phyloP scores from a whole-genome alignment of 2,113 vertebrate species.

The Chloroceryle aenea region DNA sequence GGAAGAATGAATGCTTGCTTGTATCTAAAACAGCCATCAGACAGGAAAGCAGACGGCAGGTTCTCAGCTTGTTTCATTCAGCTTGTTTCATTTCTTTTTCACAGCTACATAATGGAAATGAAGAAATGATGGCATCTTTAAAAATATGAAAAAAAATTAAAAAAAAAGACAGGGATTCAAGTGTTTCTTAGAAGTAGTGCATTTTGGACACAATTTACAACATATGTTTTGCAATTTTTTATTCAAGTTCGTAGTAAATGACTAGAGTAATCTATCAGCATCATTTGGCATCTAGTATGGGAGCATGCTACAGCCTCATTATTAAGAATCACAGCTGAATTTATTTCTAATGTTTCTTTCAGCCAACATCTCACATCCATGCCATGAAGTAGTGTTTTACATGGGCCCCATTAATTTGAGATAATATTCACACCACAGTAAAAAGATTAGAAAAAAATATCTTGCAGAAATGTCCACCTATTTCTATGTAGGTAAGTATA shows the following conservation, averaged over 20 bases:
- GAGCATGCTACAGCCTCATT: neutral
- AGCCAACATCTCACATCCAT: neutral
- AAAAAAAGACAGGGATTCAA: neutral
- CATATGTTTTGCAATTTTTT: neutral
- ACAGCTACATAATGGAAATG: neutral
- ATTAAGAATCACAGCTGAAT: neutral
- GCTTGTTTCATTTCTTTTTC: conserved; percentile 21
- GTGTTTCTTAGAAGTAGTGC: conserved; percentile 19
- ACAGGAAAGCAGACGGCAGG: neutral
- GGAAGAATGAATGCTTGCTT: conserved; percentile 17
- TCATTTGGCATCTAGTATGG: neutral
- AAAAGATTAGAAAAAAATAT: neutral
- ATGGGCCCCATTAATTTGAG: neutral
- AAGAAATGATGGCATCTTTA: conserved; percentile 5
- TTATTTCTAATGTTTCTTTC: neutral
- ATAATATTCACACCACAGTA: neutral
- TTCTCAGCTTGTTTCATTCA: neutral
- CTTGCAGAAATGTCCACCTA: fast-evolving
- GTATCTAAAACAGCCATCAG: neutral
- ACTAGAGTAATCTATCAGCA: neutral
- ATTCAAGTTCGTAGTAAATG: neutral
- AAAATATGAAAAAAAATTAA: neutral
- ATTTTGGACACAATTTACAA: neutral
- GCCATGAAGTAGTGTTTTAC: neutral
- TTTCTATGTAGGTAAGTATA: neutral